Conservation (phyloP, 2,888 invertebrate species). For the Stramonita haemastoma region DNA sequence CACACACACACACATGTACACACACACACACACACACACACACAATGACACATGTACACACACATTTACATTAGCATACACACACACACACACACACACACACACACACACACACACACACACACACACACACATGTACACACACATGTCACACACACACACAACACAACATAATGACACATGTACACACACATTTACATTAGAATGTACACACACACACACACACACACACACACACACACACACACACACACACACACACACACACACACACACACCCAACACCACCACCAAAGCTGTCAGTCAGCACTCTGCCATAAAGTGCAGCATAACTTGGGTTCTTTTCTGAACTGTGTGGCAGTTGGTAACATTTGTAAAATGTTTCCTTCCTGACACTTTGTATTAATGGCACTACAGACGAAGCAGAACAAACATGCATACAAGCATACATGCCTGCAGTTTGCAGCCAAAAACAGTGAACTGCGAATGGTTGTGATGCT, state of each 20-base stretch:
- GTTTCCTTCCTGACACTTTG: too few relatives aligned
- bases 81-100: neutral
- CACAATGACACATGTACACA: neutral
- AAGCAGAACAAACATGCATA: too few relatives aligned
- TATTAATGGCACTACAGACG: too few relatives aligned
- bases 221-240: neutral
- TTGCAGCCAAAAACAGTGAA: too few relatives aligned
- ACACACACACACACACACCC: neutral
- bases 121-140: conserved; percentile 23
- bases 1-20: neutral
- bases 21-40: neutral
- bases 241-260: neutral
- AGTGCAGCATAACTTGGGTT: too few relatives aligned
- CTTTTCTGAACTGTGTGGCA: too few relatives aligned
- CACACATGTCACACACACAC: neutral
- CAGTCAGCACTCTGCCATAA: too few relatives aligned
- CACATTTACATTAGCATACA: neutral
- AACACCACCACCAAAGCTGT: neutral
- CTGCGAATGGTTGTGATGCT: too few relatives aligned
- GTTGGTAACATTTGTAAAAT: too few relatives aligned
- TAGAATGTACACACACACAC: neutral
- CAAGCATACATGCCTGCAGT: too few relatives aligned
- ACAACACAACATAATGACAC: neutral
- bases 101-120: conserved; percentile 12
- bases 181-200: neutral